phyloP scores from a whole-genome alignment of 2,113 vertebrate species.

The Solea senegalensis region DNA sequence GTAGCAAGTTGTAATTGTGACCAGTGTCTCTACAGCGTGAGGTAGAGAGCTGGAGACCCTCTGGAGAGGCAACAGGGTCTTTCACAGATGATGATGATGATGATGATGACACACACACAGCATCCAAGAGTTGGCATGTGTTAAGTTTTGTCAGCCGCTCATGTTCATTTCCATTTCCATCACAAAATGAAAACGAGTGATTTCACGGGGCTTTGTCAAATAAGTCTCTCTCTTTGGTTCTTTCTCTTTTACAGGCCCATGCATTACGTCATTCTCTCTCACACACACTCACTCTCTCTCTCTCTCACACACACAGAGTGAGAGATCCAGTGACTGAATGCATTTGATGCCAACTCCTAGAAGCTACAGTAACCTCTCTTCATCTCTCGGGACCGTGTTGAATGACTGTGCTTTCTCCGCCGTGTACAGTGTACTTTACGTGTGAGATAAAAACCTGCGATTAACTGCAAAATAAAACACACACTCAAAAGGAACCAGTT shows the following conservation, averaged over 20 bases:
- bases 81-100: conserved; percentile 67
- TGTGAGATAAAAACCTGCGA: conserved; percentile 40
- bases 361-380: conserved; percentile 42
- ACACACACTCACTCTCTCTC: conserved; percentile 21
- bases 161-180: conserved; percentile 40
- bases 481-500: conserved; percentile 33
- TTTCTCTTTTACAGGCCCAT: conserved; percentile 33
- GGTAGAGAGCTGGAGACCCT: conserved; percentile 80
- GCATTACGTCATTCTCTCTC: conserved; percentile 13
- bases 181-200: conserved; percentile 41
- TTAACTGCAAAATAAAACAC: conserved; percentile 37
- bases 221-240: conserved; percentile 65
- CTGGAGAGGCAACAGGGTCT: conserved; percentile 69
- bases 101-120: conserved; percentile 41
- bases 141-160: conserved; percentile 16
- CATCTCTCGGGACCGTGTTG: conserved; percentile 22
- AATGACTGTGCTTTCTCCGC: conserved; percentile 52
- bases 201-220: conserved; percentile 29
- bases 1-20: conserved; percentile 80
- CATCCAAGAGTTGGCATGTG: conserved; percentile 39
- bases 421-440: conserved; percentile 42
- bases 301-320: conserved; percentile 39
- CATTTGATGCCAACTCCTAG: conserved; percentile 46
- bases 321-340: conserved; percentile 51
- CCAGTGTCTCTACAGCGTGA: conserved; percentile 83